Evolutionary conservation across 2,113 vertebrate species (phyloP).

Genomic region (Erythrolamprus reginae): DNA sequence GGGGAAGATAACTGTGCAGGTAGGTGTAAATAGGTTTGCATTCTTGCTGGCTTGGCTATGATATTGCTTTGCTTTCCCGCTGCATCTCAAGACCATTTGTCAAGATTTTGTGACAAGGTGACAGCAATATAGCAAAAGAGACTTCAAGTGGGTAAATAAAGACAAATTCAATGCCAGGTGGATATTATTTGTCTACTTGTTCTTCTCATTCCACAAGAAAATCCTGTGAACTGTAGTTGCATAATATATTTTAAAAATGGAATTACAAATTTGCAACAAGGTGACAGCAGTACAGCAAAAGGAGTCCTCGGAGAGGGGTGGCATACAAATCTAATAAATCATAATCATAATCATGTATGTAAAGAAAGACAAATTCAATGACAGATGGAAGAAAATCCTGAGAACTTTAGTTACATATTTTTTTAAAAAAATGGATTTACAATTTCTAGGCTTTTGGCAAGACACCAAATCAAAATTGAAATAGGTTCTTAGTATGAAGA

Average conservation of each 20-base stretch:
- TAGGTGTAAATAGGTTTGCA: neutral
- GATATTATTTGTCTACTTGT: neutral
- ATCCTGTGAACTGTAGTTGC: neutral
- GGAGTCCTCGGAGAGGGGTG: too few species aligned
- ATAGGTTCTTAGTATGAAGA: neutral
- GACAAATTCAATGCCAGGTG: neutral
- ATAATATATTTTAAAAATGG: neutral
- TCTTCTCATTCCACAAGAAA: neutral
- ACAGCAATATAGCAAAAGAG: neutral
- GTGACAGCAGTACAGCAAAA: neutral
- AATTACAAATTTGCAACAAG: neutral
- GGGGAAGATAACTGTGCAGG: neutral
- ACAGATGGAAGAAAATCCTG: too few species aligned
- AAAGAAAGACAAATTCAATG: neutral
- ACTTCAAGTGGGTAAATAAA: neutral
- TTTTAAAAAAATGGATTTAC: neutral
- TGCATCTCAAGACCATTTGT: neutral
- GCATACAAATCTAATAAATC: too few species aligned
- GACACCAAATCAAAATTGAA: neutral
- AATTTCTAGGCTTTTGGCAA: neutral
- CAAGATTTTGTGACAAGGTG: neutral
- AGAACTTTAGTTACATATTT: neutral
- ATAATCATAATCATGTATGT: too few species aligned
- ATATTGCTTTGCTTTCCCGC: neutral
- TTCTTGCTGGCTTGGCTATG: neutral